phyloP scores from a whole-genome alignment of 2,888 invertebrate species.

The Dicranocentrus wangi region DNA sequence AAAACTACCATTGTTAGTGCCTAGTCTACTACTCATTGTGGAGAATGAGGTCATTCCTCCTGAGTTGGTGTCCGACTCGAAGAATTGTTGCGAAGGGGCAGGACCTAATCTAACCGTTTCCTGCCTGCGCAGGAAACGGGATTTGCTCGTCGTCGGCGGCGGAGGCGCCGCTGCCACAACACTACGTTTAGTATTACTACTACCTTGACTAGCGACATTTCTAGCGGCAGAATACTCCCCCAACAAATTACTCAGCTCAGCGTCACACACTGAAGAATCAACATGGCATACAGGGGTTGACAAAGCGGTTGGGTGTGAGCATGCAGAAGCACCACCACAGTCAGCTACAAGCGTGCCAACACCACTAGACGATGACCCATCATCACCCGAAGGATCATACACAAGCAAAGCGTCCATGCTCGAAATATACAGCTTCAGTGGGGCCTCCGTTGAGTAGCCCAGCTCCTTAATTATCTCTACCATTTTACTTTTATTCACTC shows the following conservation, averaged over 20 bases:
- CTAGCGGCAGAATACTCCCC: not conserved
- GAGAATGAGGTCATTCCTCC: slow-evolving; percentile 44
- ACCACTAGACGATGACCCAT: slow-evolving; percentile 21
- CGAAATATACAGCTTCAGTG: slow-evolving; percentile 71
- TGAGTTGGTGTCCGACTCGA: slow-evolving; percentile 21
- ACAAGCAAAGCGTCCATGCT: slow-evolving; percentile 73
- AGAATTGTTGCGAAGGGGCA: not conserved
- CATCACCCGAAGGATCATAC: slow-evolving; percentile 63
- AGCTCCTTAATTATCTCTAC: slow-evolving; percentile 66
- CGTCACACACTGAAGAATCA: slow-evolving; percentile 21
- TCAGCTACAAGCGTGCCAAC: slow-evolving; percentile 6
- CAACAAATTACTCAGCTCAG: not conserved
- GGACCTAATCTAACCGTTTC: slow-evolving; percentile 29
- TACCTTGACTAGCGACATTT: not conserved
- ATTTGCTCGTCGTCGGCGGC: not conserved
- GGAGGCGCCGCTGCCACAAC: not conserved
- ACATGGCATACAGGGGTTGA: not conserved
- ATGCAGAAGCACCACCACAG: slow-evolving; percentile 30
- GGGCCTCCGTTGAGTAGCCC: slow-evolving; percentile 69
- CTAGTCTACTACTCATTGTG: slow-evolving; percentile 12
- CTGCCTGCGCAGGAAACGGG: slow-evolving; percentile 22
- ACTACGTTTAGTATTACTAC: not conserved
- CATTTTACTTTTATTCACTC: slow-evolving; percentile 42
- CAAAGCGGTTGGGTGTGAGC: slow-evolving; percentile 18
- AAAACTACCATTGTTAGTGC: slow-evolving; percentile 52